Conservation (phyloP, 2,888 invertebrate species). For the Brachyopa scutellaris region DNA sequence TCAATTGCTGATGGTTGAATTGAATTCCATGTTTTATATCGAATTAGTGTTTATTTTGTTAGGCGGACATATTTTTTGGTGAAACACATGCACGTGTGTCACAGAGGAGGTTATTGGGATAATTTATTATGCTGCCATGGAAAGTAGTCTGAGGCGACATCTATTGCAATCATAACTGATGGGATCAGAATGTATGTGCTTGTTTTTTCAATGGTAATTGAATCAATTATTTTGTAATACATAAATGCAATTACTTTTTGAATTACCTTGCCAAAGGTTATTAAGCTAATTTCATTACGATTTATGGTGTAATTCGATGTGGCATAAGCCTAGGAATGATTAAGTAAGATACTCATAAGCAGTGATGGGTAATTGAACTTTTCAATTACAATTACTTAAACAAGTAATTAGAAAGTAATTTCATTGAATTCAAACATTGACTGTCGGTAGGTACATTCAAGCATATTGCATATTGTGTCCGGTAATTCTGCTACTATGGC, state of each 20-base stretch:
- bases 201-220: constrained; percentile 16
- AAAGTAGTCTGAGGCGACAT: constrained; percentile 12
- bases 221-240: constrained; percentile 18
- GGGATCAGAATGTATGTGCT: not conserved
- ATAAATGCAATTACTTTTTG: constrained; percentile 3
- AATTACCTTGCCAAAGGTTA: not conserved
- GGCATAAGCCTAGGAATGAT: too few species aligned
- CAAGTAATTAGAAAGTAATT: too few species aligned
- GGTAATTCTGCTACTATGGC: too few species aligned
- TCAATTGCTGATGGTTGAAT: not conserved
- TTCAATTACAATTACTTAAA: too few species aligned
- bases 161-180: constrained; percentile 21
- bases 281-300: too few species aligned
- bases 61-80: not conserved
- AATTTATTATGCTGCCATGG: not conserved
- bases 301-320: not conserved
- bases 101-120: not conserved
- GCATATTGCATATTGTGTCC: too few species aligned
- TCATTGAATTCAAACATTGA: too few species aligned
- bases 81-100: too few species aligned
- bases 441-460: too few species aligned
- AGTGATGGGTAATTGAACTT: too few species aligned
- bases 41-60: constrained; percentile 21
- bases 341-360: too few species aligned
- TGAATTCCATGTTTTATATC: constrained; percentile 10